Evolutionary conservation across 2,888 invertebrate species (phyloP).

Genomic region (Drosophila diplacantha): DNA sequence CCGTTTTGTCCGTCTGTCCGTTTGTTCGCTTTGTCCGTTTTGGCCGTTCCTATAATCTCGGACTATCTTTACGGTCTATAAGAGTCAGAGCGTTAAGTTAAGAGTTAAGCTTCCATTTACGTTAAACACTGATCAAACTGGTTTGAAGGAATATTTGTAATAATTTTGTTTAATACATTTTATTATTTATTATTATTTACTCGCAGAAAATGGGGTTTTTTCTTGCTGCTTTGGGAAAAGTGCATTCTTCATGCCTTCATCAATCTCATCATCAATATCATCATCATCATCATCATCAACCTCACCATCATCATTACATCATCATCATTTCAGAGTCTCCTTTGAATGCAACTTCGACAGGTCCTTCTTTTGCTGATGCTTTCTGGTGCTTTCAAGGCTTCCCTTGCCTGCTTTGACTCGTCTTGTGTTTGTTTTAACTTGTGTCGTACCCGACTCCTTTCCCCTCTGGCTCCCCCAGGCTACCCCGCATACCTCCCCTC

Average conservation of each 20-base stretch:
- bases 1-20: too few relatives aligned
- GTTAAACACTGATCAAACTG: not conserved
- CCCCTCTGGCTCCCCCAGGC: not conserved
- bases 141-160: not conserved
- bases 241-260: not conserved
- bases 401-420: constrained; percentile 7
- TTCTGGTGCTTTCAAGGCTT: constrained; percentile 1
- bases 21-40: too few relatives aligned
- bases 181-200: not conserved
- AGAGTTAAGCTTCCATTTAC: not conserved
- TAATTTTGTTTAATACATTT: not conserved
- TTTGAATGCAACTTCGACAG: constrained; percentile 3
- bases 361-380: not conserved
- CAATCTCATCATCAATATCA: not conserved
- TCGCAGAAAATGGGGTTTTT: too few relatives aligned
- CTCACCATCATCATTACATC: not conserved
- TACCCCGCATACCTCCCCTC: not conserved
- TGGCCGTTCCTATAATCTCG: not conserved
- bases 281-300: not conserved
- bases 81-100: not conserved
- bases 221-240: not conserved
- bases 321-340: not conserved
- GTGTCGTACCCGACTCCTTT: not conserved
- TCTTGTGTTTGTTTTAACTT: constrained; percentile 42
- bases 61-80: not conserved